Percentiles rank a stretch among this genome's conserved stretches.
Evolutionary conservation across 2,888 invertebrate species (phyloP).

Genomic region (Eristalis pertinax): DNA sequence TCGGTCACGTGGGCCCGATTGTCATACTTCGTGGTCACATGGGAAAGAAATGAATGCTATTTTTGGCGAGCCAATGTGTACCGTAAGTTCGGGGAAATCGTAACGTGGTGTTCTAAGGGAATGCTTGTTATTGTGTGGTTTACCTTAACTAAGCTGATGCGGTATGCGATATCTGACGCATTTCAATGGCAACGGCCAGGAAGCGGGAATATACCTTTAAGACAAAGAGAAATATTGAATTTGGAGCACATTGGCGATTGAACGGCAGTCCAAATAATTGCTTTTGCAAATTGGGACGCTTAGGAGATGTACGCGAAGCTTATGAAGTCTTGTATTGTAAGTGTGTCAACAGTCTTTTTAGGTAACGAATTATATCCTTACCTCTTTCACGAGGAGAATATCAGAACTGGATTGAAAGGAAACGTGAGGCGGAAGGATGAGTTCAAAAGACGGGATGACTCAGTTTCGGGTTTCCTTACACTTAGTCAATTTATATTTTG

Average conservation of each 20-base stretch:
- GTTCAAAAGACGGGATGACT: too few relatives aligned
- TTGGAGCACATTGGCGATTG: background rate
- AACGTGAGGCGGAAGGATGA: too few relatives aligned
- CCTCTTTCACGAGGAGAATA: too few relatives aligned
- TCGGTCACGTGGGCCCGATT: background rate
- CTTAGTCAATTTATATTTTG: too few relatives aligned
- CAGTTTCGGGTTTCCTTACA: too few relatives aligned
- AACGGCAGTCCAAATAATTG: background rate
- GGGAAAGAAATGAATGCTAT: background rate
- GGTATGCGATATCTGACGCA: background rate
- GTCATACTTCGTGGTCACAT: background rate
- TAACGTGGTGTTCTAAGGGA: background rate
- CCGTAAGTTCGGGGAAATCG: background rate
- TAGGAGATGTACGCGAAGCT: background rate
- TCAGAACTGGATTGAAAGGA: too few relatives aligned
- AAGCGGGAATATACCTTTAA: background rate
- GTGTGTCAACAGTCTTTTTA: too few relatives aligned
- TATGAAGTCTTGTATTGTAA: too few relatives aligned
- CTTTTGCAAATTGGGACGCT: background rate
- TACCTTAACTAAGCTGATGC: background rate
- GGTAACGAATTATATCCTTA: too few relatives aligned
- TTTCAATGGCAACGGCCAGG: background rate
- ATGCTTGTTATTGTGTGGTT: background rate
- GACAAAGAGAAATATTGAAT: background rate
- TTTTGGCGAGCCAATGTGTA: background rate